Percentiles rank a stretch among this genome's conserved stretches.
Conservation (phyloP, 2,113 vertebrate genomes). For the Podarcis muralis region DNA sequence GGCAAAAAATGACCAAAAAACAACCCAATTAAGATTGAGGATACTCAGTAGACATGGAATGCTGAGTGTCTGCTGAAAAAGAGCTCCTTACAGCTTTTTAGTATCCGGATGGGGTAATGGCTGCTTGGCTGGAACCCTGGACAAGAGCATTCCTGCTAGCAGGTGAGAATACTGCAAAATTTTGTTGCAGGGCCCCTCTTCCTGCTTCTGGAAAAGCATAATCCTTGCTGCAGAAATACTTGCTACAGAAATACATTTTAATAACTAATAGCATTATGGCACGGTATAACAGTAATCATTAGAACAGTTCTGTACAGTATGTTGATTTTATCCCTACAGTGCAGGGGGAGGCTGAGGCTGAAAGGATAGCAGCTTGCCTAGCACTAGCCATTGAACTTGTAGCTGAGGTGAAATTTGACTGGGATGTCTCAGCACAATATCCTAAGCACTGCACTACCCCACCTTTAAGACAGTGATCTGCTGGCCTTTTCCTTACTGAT, state of each 20-base stretch:
- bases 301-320: not conserved
- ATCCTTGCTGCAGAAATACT: not conserved
- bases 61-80: not conserved
- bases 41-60: not conserved
- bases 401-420: not conserved
- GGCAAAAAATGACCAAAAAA: not conserved
- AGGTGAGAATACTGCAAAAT: not conserved
- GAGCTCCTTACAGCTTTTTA: not conserved
- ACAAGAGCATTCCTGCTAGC: too few relatives aligned
- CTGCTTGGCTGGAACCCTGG: not conserved
- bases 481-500: too few relatives aligned
- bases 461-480: not conserved
- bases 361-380: not conserved
- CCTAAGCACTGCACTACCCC: not conserved
- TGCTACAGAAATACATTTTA: not conserved
- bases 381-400: not conserved
- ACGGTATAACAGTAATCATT: not conserved
- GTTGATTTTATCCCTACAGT: not conserved
- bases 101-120: not conserved
- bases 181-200: not conserved
- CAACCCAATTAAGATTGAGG: not conserved
- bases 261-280: not conserved
- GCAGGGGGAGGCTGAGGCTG: not conserved
- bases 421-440: not conserved
- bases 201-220: not conserved